A percentile compares a stretch with the other conserved stretches of the same genome.
These are phyloP conservation scores for Poeciliopsis occidentalis DNA, from an alignment of 2,113 vertebrate genomes.

Conservation along the genomic window DNA sequence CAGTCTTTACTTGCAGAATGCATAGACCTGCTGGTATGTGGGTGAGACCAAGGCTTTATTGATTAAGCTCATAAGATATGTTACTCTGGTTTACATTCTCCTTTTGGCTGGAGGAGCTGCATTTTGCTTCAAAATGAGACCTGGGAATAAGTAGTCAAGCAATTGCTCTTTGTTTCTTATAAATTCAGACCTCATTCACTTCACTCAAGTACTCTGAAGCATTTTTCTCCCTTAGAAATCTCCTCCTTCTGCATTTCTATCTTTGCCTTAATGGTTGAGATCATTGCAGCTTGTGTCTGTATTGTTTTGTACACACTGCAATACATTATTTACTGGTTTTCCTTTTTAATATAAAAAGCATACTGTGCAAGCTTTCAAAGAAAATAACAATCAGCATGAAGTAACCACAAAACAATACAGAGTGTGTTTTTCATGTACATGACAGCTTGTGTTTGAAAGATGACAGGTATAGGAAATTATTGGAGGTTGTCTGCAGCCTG, in stretches of 20 bases:
- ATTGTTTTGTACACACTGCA: neutral
- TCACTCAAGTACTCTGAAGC: neutral
- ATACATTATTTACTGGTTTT: neutral
- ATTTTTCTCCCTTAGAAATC: neutral
- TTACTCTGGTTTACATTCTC: conserved; percentile 15
- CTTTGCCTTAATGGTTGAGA: neutral
- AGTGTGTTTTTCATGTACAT: neutral
- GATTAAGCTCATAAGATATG: neutral
- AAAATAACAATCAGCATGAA: neutral
- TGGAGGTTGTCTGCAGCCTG: conserved; percentile 26
- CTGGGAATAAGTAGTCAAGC: conserved; percentile 1
- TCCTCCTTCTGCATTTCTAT: neutral
- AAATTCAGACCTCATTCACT: neutral
- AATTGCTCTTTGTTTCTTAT: neutral
- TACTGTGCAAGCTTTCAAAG: neutral
- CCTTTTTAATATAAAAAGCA: neutral
- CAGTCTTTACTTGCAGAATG: neutral
- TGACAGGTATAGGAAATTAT: conserved; percentile 10
- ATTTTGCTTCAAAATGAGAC: conserved; percentile 9
- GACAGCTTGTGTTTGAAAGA: neutral
- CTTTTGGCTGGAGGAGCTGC: conserved; percentile 16
- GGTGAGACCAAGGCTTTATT: conserved; percentile 36
- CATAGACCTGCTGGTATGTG: neutral
- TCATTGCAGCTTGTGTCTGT: neutral
- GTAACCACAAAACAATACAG: neutral